Evolutionary conservation across 2,113 vertebrate genomes (phyloP), one percentile per base, ranked within the genome.

Genomic region (Ochotona princeps): DNA sequence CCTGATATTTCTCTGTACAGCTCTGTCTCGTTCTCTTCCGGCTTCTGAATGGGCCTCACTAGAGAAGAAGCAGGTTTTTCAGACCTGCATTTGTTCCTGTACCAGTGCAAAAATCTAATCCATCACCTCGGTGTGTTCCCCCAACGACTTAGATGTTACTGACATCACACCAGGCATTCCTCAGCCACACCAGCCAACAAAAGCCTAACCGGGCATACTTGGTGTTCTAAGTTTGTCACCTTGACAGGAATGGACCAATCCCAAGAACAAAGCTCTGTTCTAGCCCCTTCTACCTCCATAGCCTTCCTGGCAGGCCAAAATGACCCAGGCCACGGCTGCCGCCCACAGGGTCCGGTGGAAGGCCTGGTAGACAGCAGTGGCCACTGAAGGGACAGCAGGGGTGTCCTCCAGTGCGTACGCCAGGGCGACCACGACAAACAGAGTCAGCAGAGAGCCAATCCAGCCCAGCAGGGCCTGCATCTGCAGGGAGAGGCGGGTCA

Each of bases 271-370:
- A 28, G 13, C 30, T 32, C 57, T 0, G 4, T 4, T 17, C 1
- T 1, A 8, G 54, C 54, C 54, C 26, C 3, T 35, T 87, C 82
- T 97, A 99, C 98, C 98, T 98, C 98, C 98, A 4, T 98, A 98
- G 72, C 98, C 99, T 87, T 98, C 98, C 83, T 98, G 98, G 93
- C 98, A 98, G 1, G 98, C 98, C 18, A 99, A 89, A 87, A 99
- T 97, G 89, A 99, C 97, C 98, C 99, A 99, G 91, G 98, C 97
- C 83, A 99, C 95, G 8, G 98, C 97, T 7, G 97, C 94, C 0
- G 98, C 98, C 99, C 99, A 99, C 54, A 98, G 70, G 0, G 97
- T 97, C 86, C 98, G 95, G 94, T 99, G 98, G 26, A 98, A 88
- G 5, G 98, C 99, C 96, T 99, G 98, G 96, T 99, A 99, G 76